Conservation (phyloP, 2,113 vertebrate species). For the Xiphophorus hellerii region DNA sequence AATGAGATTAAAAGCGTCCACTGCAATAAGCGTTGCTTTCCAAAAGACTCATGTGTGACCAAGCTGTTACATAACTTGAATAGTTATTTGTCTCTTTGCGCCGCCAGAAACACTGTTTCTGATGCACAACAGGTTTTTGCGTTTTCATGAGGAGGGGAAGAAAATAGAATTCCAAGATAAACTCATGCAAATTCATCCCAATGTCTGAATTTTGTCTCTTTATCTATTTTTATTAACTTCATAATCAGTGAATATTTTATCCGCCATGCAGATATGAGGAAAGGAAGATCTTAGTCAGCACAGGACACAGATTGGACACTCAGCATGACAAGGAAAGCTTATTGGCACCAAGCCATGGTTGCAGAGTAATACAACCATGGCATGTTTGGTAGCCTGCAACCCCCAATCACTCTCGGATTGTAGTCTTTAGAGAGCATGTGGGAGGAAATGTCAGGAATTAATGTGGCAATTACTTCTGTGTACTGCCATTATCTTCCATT, state of each 20-base stretch:
- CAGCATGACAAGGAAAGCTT: constrained; percentile 57
- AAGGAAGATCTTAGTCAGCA: constrained; percentile 66
- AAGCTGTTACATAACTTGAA: constrained; percentile 36
- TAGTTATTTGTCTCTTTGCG: constrained; percentile 35
- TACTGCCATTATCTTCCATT: neutral
- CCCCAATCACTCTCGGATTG: neutral
- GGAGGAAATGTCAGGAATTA: neutral
- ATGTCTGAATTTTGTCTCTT: neutral
- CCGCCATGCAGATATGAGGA: constrained; percentile 25
- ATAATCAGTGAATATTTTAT: constrained; percentile 14
- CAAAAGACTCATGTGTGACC: constrained; percentile 18
- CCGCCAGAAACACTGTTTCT: constrained; percentile 20
- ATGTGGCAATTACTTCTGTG: neutral
- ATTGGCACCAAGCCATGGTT: constrained; percentile 48
- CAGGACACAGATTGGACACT: constrained; percentile 72
- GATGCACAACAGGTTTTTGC: constrained; percentile 25
- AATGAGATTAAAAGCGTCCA: constrained; percentile 21
- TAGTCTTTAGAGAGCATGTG: constrained; percentile 1
- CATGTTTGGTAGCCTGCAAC: constrained; percentile 14
- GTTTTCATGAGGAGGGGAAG: constrained; percentile 37
- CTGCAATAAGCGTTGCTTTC: constrained; percentile 11
- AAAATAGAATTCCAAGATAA: neutral
- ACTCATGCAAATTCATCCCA: constrained; percentile 21
- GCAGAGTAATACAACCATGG: constrained; percentile 19
- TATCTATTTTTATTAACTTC: neutral